These are phyloP conservation scores for Akabosia matsudoensis DNA, from an alignment of 1,140 invertebrate genomes.

Conservation along the genomic window DNA sequence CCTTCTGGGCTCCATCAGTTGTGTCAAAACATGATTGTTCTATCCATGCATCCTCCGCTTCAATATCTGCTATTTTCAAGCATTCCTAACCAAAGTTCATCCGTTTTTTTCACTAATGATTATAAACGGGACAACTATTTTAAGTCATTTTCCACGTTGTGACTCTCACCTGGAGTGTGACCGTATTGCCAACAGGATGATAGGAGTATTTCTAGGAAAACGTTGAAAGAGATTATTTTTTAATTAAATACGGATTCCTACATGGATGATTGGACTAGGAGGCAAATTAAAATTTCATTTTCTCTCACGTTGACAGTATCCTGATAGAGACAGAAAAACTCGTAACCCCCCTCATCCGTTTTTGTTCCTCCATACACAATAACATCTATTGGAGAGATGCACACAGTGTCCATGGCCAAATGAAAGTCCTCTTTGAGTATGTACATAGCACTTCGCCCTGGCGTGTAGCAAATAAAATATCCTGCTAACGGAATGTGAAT, in stretches of 20 bases:
- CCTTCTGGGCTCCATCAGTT: slow-evolving; percentile 24
- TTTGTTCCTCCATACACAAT: slow-evolving; percentile 38
- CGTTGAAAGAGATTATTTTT: slow-evolving; percentile 11
- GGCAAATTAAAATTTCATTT: background rate
- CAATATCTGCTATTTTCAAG: slow-evolving; percentile 42
- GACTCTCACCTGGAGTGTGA: slow-evolving; percentile 26
- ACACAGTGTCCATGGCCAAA: slow-evolving; percentile 34
- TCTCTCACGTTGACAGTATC: slow-evolving; percentile 25
- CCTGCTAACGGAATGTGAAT: slow-evolving; percentile 31
- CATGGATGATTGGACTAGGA: background rate
- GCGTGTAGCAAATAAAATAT: slow-evolving; percentile 37
- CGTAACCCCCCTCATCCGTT: slow-evolving; percentile 35
- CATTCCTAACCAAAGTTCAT: slow-evolving; percentile 23
- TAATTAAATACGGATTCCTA: slow-evolving; percentile 9
- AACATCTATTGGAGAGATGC: slow-evolving; percentile 35
- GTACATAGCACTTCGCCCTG: slow-evolving; percentile 31
- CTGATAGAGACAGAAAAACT: slow-evolving; percentile 38
- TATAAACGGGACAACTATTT: background rate
- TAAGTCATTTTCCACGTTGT: no score
- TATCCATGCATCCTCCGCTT: slow-evolving; percentile 34
- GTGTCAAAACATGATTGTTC: slow-evolving; percentile 40
- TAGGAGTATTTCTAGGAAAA: slow-evolving; percentile 39
- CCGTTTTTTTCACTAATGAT: background rate
- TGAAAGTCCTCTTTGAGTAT: slow-evolving; percentile 41
- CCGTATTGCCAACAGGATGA: slow-evolving; percentile 33